Evolutionary conservation across 2,888 invertebrate species (phyloP).

Genomic region (Aleiodes testaceus): DNA sequence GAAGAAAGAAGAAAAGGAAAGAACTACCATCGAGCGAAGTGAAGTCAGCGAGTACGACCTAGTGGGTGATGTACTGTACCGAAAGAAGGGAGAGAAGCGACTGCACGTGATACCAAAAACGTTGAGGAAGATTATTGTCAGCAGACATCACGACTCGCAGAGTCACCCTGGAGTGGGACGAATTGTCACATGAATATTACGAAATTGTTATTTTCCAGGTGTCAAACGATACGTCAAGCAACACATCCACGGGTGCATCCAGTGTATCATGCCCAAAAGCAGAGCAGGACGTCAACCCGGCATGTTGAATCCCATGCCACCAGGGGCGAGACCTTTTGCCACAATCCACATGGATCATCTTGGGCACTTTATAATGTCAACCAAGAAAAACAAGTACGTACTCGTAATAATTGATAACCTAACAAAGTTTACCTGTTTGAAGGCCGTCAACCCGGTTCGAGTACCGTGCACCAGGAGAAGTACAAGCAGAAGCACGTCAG

Average conservation of each 20-base stretch:
- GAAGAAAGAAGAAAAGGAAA: background rate
- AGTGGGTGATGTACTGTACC: constrained; percentile 41
- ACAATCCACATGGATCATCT: too few species aligned
- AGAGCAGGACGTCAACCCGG: too few species aligned
- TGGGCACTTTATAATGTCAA: too few species aligned
- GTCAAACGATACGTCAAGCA: constrained; percentile 13
- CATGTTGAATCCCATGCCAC: too few species aligned
- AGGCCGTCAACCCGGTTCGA: too few species aligned
- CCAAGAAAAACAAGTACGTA: too few species aligned
- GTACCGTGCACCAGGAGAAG: constrained; percentile 33
- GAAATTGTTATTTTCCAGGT: constrained; percentile 36
- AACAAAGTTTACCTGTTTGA: too few species aligned
- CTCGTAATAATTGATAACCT: too few species aligned
- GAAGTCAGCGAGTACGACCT: constrained; percentile 34
- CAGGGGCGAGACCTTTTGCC: too few species aligned
- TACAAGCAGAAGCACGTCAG: constrained; percentile 36
- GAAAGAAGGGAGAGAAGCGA: constrained; percentile 13
- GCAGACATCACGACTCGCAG: constrained; percentile 37
- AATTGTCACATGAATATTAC: constrained; percentile 21
- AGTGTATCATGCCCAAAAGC: too few species aligned
- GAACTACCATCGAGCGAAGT: constrained; percentile 3
- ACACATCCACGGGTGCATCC: constrained; percentile 19
- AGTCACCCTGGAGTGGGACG: constrained; percentile 48
- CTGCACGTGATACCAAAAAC: constrained; percentile 32
- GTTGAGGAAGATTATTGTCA: constrained; percentile 37